Percentiles rank a stretch among this genome's conserved stretches.
Conservation (phyloP, 2,888 invertebrate species). For the Cataglyphis albicans region DNA sequence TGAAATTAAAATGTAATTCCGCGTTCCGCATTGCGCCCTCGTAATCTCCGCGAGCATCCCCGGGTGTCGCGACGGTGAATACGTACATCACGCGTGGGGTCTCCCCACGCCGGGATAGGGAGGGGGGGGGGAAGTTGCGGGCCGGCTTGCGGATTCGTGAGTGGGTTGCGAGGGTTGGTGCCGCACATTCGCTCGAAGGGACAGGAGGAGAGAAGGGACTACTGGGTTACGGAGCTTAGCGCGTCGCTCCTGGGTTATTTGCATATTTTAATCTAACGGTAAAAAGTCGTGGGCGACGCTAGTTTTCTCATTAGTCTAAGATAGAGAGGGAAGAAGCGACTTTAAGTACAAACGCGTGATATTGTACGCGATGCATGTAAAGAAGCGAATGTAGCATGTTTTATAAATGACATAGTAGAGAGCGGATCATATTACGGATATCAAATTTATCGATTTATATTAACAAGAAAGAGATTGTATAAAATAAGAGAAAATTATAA, state of each 20-base stretch:
- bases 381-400: constrained; percentile 6
- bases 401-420: constrained; percentile 11
- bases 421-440: neutral
- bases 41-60: constrained; percentile 76
- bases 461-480: neutral
- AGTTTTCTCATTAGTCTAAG: constrained; percentile 76
- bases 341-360: constrained; percentile 52
- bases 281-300: constrained; percentile 75
- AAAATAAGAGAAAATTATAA: neutral
- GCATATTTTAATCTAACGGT: constrained; percentile 84
- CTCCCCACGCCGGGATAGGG: constrained; percentile 26
- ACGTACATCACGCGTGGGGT: constrained; percentile 60
- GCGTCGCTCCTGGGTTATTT: constrained; percentile 77
- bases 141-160: constrained; percentile 68
- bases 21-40: constrained; percentile 74
- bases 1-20: constrained; percentile 84
- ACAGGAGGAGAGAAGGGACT: constrained; percentile 21
- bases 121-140: constrained; percentile 32
- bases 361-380: constrained; percentile 35
- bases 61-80: constrained; percentile 64
- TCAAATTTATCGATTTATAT: constrained; percentile 6
- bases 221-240: constrained; percentile 67
- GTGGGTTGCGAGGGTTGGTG: constrained; percentile 60
- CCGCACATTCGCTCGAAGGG: constrained; percentile 14
- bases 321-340: constrained; percentile 13